phyloP scores from a whole-genome alignment of 2,113 vertebrate genomes.

The Leptocoma aspasia region DNA sequence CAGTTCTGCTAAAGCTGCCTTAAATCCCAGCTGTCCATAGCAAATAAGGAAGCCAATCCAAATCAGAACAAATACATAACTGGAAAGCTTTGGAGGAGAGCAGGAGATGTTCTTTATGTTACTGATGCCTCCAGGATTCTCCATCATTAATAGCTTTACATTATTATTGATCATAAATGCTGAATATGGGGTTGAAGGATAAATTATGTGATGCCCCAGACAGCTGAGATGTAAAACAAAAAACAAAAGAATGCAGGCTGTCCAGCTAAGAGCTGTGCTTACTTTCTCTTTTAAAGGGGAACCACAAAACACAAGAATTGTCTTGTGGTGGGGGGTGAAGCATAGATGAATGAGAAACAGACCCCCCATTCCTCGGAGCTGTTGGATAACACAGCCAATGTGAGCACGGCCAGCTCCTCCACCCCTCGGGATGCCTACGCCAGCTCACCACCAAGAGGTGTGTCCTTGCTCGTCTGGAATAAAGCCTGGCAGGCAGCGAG shows the following conservation, averaged over 20 bases:
- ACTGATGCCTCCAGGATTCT: not conserved
- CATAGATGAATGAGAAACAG: not conserved
- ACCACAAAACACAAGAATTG: not conserved
- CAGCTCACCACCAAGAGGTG: not conserved
- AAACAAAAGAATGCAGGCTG: not conserved
- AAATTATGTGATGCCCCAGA: not conserved
- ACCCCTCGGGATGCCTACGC: not conserved
- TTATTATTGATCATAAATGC: not conserved
- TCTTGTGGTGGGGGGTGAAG: too few species aligned
- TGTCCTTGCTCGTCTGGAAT: not conserved
- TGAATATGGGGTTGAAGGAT: not conserved
- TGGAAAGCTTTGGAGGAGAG: not conserved
- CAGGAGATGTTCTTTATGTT: not conserved
- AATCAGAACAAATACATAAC: too few species aligned
- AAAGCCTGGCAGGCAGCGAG: not conserved
- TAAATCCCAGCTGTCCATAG: not conserved
- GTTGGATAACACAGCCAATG: not conserved
- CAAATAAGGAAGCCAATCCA: not conserved
- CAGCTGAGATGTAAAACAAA: not conserved
- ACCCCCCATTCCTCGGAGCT: rapidly evolving
- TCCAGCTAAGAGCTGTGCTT: not conserved
- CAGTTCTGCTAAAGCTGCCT: not conserved
- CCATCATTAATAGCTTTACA: not conserved
- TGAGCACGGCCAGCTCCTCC: not conserved
- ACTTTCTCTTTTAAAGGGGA: not conserved